phyloP scores from a whole-genome alignment of 92 coral and sea anemone species.

The Actinernus sp. region DNA sequence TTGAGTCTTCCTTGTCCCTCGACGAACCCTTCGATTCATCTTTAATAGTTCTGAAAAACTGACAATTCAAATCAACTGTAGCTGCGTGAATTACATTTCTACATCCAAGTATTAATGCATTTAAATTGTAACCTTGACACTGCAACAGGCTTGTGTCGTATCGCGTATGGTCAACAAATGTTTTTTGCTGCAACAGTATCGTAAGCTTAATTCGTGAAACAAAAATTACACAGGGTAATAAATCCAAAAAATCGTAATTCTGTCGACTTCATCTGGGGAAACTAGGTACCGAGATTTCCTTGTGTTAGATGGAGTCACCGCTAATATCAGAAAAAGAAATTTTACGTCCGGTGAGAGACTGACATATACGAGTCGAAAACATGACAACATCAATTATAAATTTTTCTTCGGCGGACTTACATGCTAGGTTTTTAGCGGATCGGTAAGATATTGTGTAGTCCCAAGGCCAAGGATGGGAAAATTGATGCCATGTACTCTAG shows the following conservation, averaged over 20 bases:
- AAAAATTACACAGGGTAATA: no score
- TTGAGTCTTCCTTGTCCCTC: slow-evolving; percentile 14
- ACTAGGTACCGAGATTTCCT: slow-evolving; percentile 48
- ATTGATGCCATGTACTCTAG: background rate
- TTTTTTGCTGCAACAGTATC: no score
- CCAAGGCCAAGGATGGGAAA: background rate
- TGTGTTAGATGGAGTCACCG: slow-evolving; percentile 48
- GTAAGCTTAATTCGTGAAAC: no score
- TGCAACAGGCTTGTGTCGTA: no score
- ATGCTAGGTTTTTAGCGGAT: background rate
- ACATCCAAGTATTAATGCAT: no score
- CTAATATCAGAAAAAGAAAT: slow-evolving; percentile 36
- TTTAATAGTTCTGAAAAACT: slow-evolving; percentile 25
- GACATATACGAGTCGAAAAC: background rate
- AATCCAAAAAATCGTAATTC: slow-evolving; percentile 24
- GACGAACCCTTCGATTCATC: no score
- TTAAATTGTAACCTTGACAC: no score
- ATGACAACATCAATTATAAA: slow-evolving; percentile 6
- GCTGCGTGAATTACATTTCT: no score
- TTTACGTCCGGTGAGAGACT: slow-evolving; percentile 38
- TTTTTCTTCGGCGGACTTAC: background rate
- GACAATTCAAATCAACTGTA: background rate
- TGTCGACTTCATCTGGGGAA: background rate
- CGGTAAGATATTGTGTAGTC: background rate
- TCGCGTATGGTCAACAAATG: no score